phyloP scores from a whole-genome alignment of 2,888 invertebrate genomes.

The Sussaba pulchella region DNA sequence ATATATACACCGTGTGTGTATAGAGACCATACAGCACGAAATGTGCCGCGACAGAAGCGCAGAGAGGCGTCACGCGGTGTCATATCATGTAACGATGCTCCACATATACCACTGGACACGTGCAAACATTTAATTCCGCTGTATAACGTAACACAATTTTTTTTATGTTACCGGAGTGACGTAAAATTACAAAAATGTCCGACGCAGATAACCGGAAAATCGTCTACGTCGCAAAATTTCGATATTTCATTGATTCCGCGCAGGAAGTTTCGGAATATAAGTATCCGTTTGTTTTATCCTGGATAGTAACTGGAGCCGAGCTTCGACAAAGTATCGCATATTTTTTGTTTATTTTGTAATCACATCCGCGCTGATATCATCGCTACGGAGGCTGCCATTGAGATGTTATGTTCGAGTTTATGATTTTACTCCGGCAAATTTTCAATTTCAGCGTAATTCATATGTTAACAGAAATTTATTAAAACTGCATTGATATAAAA shows the following conservation, averaged over 20 bases:
- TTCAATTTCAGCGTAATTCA: no score
- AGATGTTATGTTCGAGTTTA: no score
- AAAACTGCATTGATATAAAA: no score
- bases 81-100: conserved; percentile 48
- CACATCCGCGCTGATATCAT: no score
- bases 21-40: conserved; percentile 12
- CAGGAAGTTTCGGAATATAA: not conserved
- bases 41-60: conserved; percentile 4
- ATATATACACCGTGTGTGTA: not conserved
- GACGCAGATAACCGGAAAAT: conserved; percentile 1
- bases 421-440: no score
- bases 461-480: no score
- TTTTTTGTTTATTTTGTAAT: no score
- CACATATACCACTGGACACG: conserved; percentile 35
- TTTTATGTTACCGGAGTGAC: conserved; percentile 34
- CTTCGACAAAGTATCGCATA: no score
- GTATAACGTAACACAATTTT: conserved; percentile 17
- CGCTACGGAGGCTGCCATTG: no score
- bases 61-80: conserved; percentile 46
- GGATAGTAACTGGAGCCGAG: no score
- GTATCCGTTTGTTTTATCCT: not conserved
- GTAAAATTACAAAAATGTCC: conserved; percentile 25
- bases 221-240: not conserved
- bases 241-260: conserved; percentile 12
- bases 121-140: conserved; percentile 45